Base-by-base conservation (phyloP, 1,140 invertebrate species). In the Drosophila nikananu region DNA sequence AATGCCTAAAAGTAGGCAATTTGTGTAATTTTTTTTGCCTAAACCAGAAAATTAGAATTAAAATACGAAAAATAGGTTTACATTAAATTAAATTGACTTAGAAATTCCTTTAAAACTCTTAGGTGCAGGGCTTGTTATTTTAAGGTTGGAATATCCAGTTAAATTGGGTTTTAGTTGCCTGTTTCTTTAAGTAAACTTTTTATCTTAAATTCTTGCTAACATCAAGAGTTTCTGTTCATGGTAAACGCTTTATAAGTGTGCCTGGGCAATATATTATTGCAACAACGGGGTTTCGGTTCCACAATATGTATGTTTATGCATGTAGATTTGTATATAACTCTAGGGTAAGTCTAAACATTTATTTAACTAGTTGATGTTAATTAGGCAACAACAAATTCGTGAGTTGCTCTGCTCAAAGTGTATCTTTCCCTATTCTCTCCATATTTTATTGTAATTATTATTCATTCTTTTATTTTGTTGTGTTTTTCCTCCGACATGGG, bases 371-470 rank as follows among this genome's bases (percentile, higher is more conserved):
- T 58, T 78, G 66, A 48, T 63, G 71, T 77, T 64, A 64, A 64
- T 84, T 89, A 76, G 80, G 62, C 79, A 81, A 79, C 84, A 90
- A 90, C 84, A 89, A 82, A 82, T 90, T 90, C 81, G 79, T 82
- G 65, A 80, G 75, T 77, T 81, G 81, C 79, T 52, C 55, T 67
- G 54, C 58, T 57, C 58, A 27, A 46, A 77, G 49, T 64, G 46
- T 75, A 62, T 23, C 30, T 9, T 48, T 62, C 51, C 21, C 21
- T 21, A 23, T 35, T 49, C 19, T 55, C 48, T 71, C 35, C 44
- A 30, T 64, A 62, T 55, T 68, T 37, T 25, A 30, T 54, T 55
- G 35, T 55, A 51, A 32, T 70, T 63, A 55, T 35, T 39, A 44
- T 72, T 80, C 32, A 37, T 44, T 39, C 13, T 32, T 52, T 13